Base-by-base conservation (phyloP, 2,888 invertebrate species). In the Plebejus melissa region DNA sequence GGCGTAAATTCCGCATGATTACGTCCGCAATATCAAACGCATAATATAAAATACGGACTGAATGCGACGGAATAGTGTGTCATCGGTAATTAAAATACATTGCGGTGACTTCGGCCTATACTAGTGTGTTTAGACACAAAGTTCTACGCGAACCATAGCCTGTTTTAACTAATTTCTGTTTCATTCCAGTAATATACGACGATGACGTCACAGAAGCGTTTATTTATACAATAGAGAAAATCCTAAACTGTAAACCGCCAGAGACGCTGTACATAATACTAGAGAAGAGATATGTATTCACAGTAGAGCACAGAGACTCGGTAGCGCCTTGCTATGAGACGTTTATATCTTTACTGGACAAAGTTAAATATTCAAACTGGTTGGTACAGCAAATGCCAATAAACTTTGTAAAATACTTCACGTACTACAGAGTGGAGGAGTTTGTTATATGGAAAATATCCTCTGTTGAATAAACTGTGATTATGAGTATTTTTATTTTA, bases 291-390 rank as follows among this genome's bases (percentile, higher is more conserved):
- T 98, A 95, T 86, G 98, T 98, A 7, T 98, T 98, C 83, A 97
- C 97, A 0, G 87, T 97, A 79, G 94, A 95, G 16, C 97, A 98
- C 82, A 94, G 97, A 86, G 97, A 97, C 78, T 95, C 96, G 0
- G 96, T 96, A n/a, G 97, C 98, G 0, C 98, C 98, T 0, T 97
- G 97, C 90, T 98, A 97, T 83, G 97, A 97, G 83, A 96, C 97
- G 90, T 98, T 98, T 89, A 88, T 97, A 0, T 93, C 94, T 54
- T 90, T 95, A 77, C 82, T 96, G 16, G 90, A 94, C 76, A 91
- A 93, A 81, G 88, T 95, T 7, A 90, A 90, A 81, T 85, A 91
- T 82, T 86, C 87, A 80, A 88, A 89, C 38, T 95, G 97, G 95
- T 90, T 84, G 11, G 90, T 96, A 38, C 94, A 96, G 83, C 94